These are phyloP conservation scores for Apodemia zela DNA, from an alignment of 2,888 invertebrate genomes.

Conservation along the genomic window DNA sequence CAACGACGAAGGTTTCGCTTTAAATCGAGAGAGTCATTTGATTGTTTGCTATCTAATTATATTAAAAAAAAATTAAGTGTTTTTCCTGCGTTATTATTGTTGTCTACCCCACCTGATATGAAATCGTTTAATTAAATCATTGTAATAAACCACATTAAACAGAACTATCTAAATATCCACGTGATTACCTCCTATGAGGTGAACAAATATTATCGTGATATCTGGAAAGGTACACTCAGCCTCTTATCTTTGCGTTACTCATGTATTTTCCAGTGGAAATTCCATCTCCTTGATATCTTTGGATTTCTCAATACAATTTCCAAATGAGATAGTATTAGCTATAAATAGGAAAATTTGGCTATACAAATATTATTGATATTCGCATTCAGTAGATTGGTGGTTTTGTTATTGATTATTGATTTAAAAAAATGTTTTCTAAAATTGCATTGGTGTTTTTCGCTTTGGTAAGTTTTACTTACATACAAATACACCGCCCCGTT, in stretches of 20 bases:
- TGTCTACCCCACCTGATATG: no score
- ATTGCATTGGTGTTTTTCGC: not conserved
- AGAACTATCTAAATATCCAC: not conserved
- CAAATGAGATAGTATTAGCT: not conserved
- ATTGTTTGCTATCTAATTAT: no score
- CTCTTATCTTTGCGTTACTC: constrained; percentile 4
- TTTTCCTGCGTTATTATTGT: no score
- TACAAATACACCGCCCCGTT: no score
- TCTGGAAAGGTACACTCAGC: constrained; percentile 3
- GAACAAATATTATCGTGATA: constrained; percentile 10
- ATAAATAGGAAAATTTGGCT: not conserved
- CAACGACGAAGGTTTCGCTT: no score
- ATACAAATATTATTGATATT: not conserved
- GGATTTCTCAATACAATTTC: not conserved
- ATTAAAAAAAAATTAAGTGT: no score
- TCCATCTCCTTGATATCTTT: constrained; percentile 1
- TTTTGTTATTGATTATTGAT: not conserved
- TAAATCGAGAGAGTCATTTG: no score
- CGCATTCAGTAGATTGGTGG: not conserved
- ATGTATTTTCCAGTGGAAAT: constrained; percentile 15
- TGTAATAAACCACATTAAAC: not conserved
- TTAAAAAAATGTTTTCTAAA: not conserved
- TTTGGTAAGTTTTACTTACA: not conserved
- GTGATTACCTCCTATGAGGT: constrained; percentile 8
- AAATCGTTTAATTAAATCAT: not conserved